These are phyloP conservation scores for Coregonus sp. DNA, from an alignment of 2,797 vertebrate genomes.

Conservation along the genomic window DNA sequence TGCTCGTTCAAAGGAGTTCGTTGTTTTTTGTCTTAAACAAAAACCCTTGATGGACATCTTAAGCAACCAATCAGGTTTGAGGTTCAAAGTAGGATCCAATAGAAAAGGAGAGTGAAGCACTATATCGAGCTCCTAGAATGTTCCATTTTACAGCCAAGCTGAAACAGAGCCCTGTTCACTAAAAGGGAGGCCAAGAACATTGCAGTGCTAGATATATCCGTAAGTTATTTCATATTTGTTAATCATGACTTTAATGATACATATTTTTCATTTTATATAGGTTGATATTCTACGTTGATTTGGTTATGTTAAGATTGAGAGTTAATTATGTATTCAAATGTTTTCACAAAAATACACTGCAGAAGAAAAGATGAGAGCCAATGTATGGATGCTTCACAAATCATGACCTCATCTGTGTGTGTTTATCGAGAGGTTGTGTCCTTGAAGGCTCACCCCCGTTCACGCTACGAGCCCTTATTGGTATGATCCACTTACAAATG, in stretches of 20 bases:
- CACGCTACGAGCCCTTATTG: not conserved
- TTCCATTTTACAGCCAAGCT: constrained; percentile 47
- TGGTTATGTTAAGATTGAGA: not conserved
- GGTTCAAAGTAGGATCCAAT: constrained; percentile 49
- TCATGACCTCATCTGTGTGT: constrained; percentile 31
- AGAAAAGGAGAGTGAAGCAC: constrained; percentile 40
- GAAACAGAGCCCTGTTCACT: constrained; percentile 44
- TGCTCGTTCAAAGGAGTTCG: constrained; percentile 28
- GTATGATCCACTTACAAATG: constrained; percentile 18
- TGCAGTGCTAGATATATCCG: not conserved
- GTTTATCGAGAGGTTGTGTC: not conserved
- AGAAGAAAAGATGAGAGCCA: too few relatives aligned
- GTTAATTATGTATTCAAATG: not conserved
- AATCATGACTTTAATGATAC: not conserved
- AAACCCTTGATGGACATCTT: constrained; percentile 49
- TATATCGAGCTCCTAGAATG: constrained; percentile 41
- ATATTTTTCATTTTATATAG: not conserved
- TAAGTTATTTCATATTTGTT: not conserved
- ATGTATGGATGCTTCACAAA: constrained; percentile 7
- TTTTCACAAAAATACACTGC: constrained; percentile 1
- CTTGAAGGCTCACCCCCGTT: constrained; percentile 11
- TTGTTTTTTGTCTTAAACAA: constrained; percentile 41
- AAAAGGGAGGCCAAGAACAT: constrained; percentile 35
- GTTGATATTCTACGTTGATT: not conserved
- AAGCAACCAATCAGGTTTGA: constrained; percentile 46